Evolutionary conservation across 92 coral and sea anemone species (phyloP).

Genomic region (Hydrozoanthus gracilis): DNA sequence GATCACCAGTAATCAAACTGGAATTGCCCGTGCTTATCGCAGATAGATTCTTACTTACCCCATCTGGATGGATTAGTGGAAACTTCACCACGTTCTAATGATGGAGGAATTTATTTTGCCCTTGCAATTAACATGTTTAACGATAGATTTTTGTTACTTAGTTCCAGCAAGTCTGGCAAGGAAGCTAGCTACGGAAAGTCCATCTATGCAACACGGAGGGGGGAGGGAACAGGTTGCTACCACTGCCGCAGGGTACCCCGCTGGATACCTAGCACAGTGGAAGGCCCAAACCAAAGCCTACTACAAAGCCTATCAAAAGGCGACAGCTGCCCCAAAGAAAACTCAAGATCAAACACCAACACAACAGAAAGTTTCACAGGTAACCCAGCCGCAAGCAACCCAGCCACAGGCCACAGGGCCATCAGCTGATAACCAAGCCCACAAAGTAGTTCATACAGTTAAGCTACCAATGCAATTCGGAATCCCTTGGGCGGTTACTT

Average conservation of each 20-base stretch:
- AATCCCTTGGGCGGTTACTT: background rate
- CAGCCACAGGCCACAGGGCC: background rate
- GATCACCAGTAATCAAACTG: no score
- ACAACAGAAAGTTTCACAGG: slow-evolving; percentile 11
- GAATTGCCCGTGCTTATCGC: no score
- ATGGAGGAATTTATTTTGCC: no score
- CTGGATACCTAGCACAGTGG: slow-evolving; percentile 30
- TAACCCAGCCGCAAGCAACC: slow-evolving; percentile 27
- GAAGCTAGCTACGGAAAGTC: slow-evolving; percentile 22
- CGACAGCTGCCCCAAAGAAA: slow-evolving; percentile 24
- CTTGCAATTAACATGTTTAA: background rate
- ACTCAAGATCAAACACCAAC: background rate
- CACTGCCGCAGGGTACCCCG: slow-evolving; percentile 10
- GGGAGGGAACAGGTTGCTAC: slow-evolving; percentile 13
- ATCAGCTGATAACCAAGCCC: background rate
- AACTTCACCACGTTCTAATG: no score
- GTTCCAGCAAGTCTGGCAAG: slow-evolving; percentile 37
- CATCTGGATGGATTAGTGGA: no score
- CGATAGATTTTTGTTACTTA: background rate
- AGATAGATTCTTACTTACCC: no score
- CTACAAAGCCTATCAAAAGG: slow-evolving; percentile 13
- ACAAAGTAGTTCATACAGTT: background rate
- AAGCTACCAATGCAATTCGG: background rate
- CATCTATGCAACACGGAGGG: slow-evolving; percentile 23
- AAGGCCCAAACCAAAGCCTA: slow-evolving; percentile 4